These are phyloP conservation scores for Noctilio leporinus DNA, from an alignment of 2,113 vertebrate genomes.

Conservation along the genomic window DNA sequence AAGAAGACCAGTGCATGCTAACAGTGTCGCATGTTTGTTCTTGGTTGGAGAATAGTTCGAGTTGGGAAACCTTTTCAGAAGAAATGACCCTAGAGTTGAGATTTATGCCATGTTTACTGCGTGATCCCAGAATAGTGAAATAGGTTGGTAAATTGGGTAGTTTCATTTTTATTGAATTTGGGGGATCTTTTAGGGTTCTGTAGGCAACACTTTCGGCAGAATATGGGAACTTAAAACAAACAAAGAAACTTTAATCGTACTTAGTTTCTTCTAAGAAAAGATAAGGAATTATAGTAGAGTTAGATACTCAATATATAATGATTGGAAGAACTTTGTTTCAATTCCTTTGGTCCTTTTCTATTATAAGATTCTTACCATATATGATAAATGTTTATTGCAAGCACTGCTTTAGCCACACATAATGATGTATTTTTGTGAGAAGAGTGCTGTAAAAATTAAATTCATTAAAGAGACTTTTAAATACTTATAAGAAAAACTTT, in stretches of 20 bases:
- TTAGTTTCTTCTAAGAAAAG: neutral
- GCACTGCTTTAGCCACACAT: neutral
- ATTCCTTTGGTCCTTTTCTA: neutral
- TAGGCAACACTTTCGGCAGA: neutral
- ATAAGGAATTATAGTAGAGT: neutral
- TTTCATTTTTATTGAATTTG: neutral
- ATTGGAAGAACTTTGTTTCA: neutral
- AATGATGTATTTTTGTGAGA: neutral
- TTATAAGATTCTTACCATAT: neutral
- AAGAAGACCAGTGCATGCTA: neutral
- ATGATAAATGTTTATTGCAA: neutral
- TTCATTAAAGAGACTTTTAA: neutral
- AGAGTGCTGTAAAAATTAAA: neutral
- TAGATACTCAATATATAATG: neutral
- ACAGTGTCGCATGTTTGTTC: neutral
- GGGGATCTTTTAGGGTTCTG: neutral
- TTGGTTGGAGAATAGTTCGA: neutral
- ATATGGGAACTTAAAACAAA: neutral
- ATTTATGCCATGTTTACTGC: neutral
- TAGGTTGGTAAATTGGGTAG: neutral
- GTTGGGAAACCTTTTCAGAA: neutral
- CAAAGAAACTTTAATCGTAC: neutral
- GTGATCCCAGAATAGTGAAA: neutral
- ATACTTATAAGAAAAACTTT: neutral
- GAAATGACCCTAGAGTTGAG: neutral